A percentile compares a stretch with the other conserved stretches of the same genome.
Conservation (phyloP, 2,113 vertebrate genomes). For the Scomber colias region DNA sequence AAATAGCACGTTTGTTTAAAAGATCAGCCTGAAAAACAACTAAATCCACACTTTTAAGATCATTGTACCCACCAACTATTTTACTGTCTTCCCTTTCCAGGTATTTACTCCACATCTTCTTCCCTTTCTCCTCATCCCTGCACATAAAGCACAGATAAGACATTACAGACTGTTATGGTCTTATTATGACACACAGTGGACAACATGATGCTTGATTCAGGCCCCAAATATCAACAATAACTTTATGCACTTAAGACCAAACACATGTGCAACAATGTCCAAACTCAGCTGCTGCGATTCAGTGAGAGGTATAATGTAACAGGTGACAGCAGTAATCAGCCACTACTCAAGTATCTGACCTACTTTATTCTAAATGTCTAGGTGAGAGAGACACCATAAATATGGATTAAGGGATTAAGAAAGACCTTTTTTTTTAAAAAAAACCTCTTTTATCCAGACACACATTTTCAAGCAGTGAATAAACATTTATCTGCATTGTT, state of each 20-base stretch:
- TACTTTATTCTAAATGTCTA: slow-evolving; percentile 36
- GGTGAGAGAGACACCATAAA: slow-evolving; percentile 4
- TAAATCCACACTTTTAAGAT: neutral
- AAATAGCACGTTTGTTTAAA: neutral
- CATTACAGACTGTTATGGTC: neutral
- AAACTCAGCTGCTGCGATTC: neutral
- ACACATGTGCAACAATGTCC: neutral
- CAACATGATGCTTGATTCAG: no score
- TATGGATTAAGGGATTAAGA: slow-evolving; percentile 9
- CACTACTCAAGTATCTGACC: slow-evolving; percentile 31
- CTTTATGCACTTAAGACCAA: neutral
- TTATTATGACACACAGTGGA: neutral
- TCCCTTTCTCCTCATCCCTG: slow-evolving; percentile 96
- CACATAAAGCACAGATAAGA: slow-evolving; percentile 1
- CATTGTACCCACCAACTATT: slow-evolving; percentile 89
- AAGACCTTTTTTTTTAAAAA: slow-evolving; percentile 3
- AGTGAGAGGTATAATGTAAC: neutral
- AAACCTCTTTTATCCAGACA: slow-evolving; percentile 7
- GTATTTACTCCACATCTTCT: slow-evolving; percentile 97
- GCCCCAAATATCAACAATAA: no score
- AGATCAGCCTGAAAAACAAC: neutral
- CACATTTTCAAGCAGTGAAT: slow-evolving; percentile 2
- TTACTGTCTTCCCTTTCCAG: slow-evolving; percentile 96
- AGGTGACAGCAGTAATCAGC: neutral
- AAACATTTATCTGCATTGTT: neutral